phyloP scores from a whole-genome alignment of 1,140 invertebrate genomes.

The Leptinotarsa lineolata region DNA sequence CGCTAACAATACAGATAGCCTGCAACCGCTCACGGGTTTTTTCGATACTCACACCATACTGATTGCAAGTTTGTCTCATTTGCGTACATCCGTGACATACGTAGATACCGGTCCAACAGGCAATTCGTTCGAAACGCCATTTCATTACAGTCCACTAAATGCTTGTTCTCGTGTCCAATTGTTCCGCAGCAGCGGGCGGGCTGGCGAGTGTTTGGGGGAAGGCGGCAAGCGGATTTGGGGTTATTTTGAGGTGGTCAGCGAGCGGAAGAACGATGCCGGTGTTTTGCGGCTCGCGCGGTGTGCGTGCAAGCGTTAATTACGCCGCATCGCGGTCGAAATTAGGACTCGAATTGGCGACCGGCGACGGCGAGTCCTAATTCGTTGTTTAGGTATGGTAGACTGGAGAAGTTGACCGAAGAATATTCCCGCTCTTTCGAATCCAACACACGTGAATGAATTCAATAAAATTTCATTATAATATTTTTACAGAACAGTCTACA shows the following conservation, averaged over 20 bases:
- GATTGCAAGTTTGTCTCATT: not conserved
- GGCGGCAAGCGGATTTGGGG: conserved; percentile 33
- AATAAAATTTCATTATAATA: too few species aligned
- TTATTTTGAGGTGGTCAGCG: conserved; percentile 36
- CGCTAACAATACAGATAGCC: too few species aligned
- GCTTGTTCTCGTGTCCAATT: conserved; percentile 27
- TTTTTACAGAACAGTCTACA: too few species aligned
- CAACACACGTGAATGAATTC: too few species aligned
- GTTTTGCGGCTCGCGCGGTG: conserved; percentile 45
- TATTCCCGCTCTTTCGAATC: too few species aligned
- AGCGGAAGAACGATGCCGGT: conserved; percentile 37
- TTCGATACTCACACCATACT: not conserved
- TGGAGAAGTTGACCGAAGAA: not conserved
- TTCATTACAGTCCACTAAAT: conserved; percentile 26
- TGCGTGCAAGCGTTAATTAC: conserved; percentile 39
- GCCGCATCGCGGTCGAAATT: conserved; percentile 35
- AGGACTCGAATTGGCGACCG: conserved; percentile 23
- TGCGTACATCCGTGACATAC: conserved; percentile 1
- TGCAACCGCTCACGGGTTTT: not conserved
- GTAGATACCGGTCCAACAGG: conserved; percentile 15
- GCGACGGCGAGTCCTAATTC: not conserved
- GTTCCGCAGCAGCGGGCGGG: conserved; percentile 2
- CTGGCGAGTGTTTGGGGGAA: not conserved
- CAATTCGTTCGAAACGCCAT: conserved; percentile 18
- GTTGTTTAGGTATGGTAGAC: not conserved